A percentile compares a stretch with the other conserved stretches of the same genome.
Conservation (phyloP, 2,113 vertebrate species). For the Lichenostomus cassidix region DNA sequence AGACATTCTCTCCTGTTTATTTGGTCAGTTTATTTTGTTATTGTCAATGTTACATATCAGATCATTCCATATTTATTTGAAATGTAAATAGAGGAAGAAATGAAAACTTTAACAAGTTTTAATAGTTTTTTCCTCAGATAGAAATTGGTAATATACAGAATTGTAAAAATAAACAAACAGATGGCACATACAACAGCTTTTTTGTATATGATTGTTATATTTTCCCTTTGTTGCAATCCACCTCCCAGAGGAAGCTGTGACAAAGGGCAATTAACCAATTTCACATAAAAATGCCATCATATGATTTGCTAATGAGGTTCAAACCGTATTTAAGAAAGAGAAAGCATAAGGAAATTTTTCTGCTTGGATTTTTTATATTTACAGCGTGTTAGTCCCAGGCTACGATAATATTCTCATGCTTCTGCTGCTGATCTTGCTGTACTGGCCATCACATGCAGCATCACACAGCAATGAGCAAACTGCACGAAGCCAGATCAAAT, state of each 20-base stretch:
- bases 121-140: background rate
- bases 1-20: background rate
- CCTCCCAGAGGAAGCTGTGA: background rate
- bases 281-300: background rate
- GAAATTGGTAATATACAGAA: background rate
- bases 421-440: background rate
- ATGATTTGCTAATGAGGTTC: background rate
- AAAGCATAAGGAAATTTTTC: background rate
- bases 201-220: background rate
- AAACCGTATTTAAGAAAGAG: background rate
- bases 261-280: constrained; percentile 18
- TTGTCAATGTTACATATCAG: background rate
- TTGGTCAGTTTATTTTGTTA: background rate
- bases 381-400: background rate
- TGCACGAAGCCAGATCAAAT: background rate
- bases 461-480: background rate
- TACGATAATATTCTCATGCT: background rate
- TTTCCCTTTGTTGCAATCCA: background rate
- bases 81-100: constrained; percentile 3
- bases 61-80: background rate
- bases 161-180: constrained; percentile 28
- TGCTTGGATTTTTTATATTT: background rate
- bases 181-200: background rate
- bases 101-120: background rate
- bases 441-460: fast-evolving